Evolutionary conservation across 2,888 invertebrate genomes (phyloP).

Genomic region (Ephialtes manifestator): DNA sequence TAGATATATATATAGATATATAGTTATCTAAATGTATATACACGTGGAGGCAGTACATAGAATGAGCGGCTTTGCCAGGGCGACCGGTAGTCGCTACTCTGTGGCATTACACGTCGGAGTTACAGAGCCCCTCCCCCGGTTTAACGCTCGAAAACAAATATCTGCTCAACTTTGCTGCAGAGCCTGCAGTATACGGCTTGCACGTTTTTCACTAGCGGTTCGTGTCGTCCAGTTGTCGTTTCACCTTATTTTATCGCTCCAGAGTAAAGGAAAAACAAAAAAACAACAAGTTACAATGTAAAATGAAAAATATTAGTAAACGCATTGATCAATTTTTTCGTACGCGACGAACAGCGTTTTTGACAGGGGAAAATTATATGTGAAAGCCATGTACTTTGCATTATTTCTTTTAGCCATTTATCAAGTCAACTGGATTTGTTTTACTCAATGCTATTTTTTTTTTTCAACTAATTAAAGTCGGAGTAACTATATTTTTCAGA

Average conservation of each 20-base stretch:
- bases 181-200: conserved; percentile 21
- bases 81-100: conserved; percentile 62
- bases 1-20: conserved; percentile 26
- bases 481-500: too few species aligned
- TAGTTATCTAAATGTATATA: conserved; percentile 4
- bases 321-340: too few species aligned
- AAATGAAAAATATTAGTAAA: not conserved
- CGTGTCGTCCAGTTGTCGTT: conserved; percentile 56
- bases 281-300: not conserved
- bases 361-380: too few species aligned
- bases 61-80: conserved; percentile 54
- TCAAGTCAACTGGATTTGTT: too few species aligned
- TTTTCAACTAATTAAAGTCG: too few species aligned
- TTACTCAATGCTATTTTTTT: too few species aligned
- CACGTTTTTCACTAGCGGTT: conserved; percentile 57
- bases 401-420: too few species aligned
- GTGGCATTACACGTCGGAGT: conserved; percentile 57
- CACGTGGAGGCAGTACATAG: conserved; percentile 36
- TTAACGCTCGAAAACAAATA: conserved; percentile 67
- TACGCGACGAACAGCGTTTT: too few species aligned
- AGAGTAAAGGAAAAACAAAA: conserved; percentile 5
- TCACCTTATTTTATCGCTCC: conserved; percentile 30
- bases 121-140: conserved; percentile 33
- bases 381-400: too few species aligned
- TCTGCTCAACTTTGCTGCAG: conserved; percentile 63